phyloP scores from a whole-genome alignment of 1,140 invertebrate species.

The Penaeus vannamei region DNA sequence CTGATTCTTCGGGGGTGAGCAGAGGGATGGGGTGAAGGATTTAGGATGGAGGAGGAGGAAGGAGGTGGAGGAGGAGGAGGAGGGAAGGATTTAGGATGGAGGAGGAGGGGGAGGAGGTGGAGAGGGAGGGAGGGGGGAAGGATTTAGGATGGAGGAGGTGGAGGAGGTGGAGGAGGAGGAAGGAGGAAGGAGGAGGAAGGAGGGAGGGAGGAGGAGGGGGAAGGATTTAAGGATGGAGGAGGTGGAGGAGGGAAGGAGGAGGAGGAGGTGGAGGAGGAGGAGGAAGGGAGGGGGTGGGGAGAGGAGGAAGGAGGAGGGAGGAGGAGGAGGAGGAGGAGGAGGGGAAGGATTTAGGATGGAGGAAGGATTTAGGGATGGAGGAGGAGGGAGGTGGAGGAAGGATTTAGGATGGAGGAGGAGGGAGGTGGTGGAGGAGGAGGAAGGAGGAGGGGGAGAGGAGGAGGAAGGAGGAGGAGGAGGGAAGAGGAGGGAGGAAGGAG shows the following conservation, averaged over 20 bases:
- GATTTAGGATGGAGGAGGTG: neutral
- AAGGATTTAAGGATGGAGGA: neutral
- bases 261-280: no score
- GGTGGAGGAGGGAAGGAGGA: neutral
- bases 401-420: no score
- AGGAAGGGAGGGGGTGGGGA: no score
- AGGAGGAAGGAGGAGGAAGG: neutral
- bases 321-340: no score
- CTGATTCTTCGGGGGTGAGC: neutral
- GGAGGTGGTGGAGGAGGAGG: no score
- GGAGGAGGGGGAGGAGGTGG: neutral
- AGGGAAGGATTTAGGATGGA: neutral
- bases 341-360: no score
- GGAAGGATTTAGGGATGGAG: no score
- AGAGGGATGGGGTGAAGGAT: neutral
- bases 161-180: neutral
- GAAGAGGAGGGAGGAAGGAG: no score
- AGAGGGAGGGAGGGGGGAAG: neutral
- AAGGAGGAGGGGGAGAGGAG: no score
- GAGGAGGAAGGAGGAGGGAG: neutral
- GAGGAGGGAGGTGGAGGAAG: no score
- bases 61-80: neutral
- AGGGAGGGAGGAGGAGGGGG: neutral
- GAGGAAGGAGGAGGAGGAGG: no score
- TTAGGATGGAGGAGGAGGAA: no score